Conservation (phyloP, 2,113 vertebrate genomes). For the Antechinus flavipes region DNA sequence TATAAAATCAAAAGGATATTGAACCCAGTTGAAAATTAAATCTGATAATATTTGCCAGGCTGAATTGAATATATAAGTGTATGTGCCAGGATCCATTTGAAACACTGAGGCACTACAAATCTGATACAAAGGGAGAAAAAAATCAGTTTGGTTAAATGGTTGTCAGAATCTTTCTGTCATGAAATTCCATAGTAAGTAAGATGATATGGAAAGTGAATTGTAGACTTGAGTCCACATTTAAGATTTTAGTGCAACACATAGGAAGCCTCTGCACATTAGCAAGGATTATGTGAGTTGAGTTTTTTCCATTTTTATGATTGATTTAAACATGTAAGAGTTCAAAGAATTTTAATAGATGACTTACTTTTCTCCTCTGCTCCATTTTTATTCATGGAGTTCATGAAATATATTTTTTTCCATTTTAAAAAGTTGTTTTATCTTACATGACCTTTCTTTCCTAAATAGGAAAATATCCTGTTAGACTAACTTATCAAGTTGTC, state of each 20-base stretch:
- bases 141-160: not conserved
- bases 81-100: not conserved
- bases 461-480: not conserved
- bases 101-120: not conserved
- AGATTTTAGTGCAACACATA: not conserved
- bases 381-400: conserved; percentile 3
- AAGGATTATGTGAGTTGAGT: not conserved
- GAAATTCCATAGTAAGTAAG: not conserved
- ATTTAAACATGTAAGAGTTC: conserved; percentile 15
- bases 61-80: not conserved
- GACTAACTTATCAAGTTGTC: not conserved
- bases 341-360: conserved; percentile 7
- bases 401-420: not conserved
- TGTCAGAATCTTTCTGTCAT: not conserved
- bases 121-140: not conserved
- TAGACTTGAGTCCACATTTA: not conserved
- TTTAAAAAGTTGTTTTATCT: not conserved
- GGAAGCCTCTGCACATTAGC: conserved; percentile 1
- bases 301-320: conserved; percentile 29
- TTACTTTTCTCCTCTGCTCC: not conserved
- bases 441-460: not conserved
- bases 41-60: not conserved
- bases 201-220: not conserved
- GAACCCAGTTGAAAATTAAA: not conserved
- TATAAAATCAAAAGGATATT: not conserved